These are phyloP conservation scores for Cyanistes caeruleus DNA, from an alignment of 2,113 vertebrate species.

Conservation along the genomic window DNA sequence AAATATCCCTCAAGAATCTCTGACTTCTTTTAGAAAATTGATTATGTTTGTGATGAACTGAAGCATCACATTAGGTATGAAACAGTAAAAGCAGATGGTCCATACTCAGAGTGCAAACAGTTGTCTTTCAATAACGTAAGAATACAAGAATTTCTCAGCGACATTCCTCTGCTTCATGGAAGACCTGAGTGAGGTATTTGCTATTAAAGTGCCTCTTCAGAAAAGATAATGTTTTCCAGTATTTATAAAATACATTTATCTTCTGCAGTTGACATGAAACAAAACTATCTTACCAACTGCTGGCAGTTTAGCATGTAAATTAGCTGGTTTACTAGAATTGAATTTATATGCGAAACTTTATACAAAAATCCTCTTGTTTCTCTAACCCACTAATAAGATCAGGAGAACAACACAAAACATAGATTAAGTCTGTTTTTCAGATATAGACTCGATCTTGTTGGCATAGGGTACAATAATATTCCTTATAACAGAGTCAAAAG, in stretches of 20 bases:
- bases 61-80: not conserved
- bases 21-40: slow-evolving; percentile 37
- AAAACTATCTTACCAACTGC: not conserved
- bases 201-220: not conserved
- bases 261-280: slow-evolving; percentile 10
- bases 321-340: slow-evolving; percentile 43
- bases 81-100: slow-evolving; percentile 40
- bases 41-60: slow-evolving; percentile 43
- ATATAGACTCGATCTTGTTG: not conserved
- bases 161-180: not conserved
- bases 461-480: not conserved
- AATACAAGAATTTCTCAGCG: not conserved
- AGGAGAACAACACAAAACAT: slow-evolving; percentile 51
- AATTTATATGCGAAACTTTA: slow-evolving; percentile 48
- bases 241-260: slow-evolving; percentile 27
- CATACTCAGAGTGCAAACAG: not conserved
- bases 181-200: not conserved
- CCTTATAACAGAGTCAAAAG: not conserved
- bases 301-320: slow-evolving; percentile 26
- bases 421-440: slow-evolving; percentile 51
- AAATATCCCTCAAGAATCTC: not conserved
- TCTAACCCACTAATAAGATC: slow-evolving; percentile 61
- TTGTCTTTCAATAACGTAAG: not conserved
- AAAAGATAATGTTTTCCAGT: not conserved
- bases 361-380: slow-evolving; percentile 63